A percentile compares a stretch with the other conserved stretches of the same genome.
Conservation (phyloP, 2,113 vertebrate species). For the Gobius niger region DNA sequence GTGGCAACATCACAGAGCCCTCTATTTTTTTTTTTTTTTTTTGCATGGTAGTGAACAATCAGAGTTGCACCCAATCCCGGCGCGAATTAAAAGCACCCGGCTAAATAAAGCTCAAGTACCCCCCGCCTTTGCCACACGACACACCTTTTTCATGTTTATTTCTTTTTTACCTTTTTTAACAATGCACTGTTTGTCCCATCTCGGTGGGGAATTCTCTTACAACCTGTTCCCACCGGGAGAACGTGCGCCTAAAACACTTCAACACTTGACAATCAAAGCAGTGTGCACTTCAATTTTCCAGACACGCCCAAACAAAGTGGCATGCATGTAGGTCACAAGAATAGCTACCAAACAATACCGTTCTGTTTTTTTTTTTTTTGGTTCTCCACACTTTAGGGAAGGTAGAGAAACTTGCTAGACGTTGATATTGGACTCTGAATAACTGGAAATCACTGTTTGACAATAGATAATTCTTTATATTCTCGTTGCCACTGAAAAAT, state of each 20-base stretch:
- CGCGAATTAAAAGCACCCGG: constrained; percentile 67
- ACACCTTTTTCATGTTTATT: not conserved
- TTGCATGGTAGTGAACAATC: constrained; percentile 64
- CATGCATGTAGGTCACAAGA: constrained; percentile 43
- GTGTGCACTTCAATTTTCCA: constrained; percentile 45
- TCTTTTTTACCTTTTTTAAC: constrained; percentile 18
- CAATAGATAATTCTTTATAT: no score
- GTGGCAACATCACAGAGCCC: constrained; percentile 73
- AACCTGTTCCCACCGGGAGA: constrained; percentile 59
- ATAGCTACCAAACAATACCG: constrained; percentile 22
- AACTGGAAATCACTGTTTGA: no score
- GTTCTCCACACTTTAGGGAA: no score
- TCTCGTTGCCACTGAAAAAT: no score
- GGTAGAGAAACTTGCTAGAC: no score
- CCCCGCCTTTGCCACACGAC: constrained; percentile 37
- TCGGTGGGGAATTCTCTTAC: constrained; percentile 61
- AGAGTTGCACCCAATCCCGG: constrained; percentile 62
- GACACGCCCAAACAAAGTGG: constrained; percentile 32
- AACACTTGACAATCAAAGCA: constrained; percentile 53
- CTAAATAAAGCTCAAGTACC: constrained; percentile 74
- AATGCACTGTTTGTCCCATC: constrained; percentile 52
- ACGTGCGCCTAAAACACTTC: constrained; percentile 39
- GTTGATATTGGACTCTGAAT: no score
- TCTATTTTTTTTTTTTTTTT: constrained; percentile 48
- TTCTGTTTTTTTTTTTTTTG: not conserved